A percentile compares a stretch with the other conserved stretches of the same genome.
Conservation (phyloP, 2,888 invertebrate species). For the Archaeoteleia sp. region DNA sequence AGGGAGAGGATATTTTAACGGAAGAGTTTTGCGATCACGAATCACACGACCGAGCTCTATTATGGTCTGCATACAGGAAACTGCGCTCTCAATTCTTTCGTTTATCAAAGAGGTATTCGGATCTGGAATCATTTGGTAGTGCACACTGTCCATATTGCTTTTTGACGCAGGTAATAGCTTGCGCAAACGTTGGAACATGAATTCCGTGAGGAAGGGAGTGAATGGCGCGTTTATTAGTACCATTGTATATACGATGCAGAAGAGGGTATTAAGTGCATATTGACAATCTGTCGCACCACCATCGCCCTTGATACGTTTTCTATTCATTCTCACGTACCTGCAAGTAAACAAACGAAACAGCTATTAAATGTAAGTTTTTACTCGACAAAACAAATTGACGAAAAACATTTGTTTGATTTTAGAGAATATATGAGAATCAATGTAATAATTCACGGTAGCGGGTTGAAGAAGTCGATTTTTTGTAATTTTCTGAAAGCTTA, state of each 20-base stretch:
- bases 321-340: constrained; percentile 94
- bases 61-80: constrained; percentile 94
- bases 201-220: constrained; percentile 96
- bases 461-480: no score
- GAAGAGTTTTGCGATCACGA: constrained; percentile 94
- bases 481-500: no score
- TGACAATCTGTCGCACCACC: constrained; percentile 87
- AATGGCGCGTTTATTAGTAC: constrained; percentile 97
- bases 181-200: constrained; percentile 93
- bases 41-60: constrained; percentile 95
- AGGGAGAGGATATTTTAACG: constrained; percentile 96
- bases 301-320: constrained; percentile 95
- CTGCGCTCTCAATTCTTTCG: constrained; percentile 90
- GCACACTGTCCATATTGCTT: constrained; percentile 84
- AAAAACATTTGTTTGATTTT: no score
- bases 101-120: constrained; percentile 84
- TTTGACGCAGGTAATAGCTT: constrained; percentile 78
- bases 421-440: no score
- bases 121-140: constrained; percentile 92
- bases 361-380: no score
- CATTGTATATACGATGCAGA: constrained; percentile 91
- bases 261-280: constrained; percentile 90
- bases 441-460: no score
- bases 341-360: constrained; percentile 2
- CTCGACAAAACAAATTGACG: no score